Percentiles rank a stretch among this genome's conserved stretches.
Evolutionary conservation across 2,888 invertebrate genomes (phyloP).

Genomic region (Caenorhabditis zanzibari): DNA sequence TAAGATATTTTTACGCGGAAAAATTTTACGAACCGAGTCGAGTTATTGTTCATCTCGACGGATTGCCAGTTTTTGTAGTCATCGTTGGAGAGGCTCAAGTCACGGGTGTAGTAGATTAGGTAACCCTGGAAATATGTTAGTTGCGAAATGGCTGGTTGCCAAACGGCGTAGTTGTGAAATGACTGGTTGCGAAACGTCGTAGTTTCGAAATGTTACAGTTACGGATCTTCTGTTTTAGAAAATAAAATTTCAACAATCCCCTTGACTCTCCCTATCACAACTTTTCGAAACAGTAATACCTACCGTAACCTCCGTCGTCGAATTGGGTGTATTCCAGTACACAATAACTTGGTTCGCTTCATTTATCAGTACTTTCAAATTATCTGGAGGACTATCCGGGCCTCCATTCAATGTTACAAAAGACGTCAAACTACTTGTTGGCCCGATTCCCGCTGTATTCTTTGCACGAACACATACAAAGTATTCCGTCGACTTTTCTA

Average conservation of each 20-base stretch:
- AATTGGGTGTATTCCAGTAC: constrained; percentile 68
- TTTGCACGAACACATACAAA: constrained; percentile 68
- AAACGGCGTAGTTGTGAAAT: too few species aligned
- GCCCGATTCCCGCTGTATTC: constrained; percentile 71
- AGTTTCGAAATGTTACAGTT: too few species aligned
- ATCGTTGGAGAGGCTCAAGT: constrained; percentile 70
- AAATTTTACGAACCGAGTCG: constrained; percentile 11
- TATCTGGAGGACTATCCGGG: constrained; percentile 67
- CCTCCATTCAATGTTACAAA: constrained; percentile 73
- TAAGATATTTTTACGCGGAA: too few species aligned
- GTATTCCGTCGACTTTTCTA: constrained; percentile 68
- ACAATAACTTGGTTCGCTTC: constrained; percentile 73
- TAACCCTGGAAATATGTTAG: constrained; percentile 68
- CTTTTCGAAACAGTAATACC: too few species aligned
- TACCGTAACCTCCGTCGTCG: constrained; percentile 68
- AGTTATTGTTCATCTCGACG: constrained; percentile 54
- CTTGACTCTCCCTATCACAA: too few species aligned
- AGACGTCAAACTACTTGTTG: constrained; percentile 49
- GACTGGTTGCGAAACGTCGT: too few species aligned
- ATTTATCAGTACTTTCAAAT: constrained; percentile 67
- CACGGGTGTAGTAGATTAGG: constrained; percentile 71
- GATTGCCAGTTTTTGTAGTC: constrained; percentile 72
- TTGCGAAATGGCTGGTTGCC: too few species aligned
- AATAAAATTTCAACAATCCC: too few species aligned
- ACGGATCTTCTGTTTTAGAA: too few species aligned